A percentile compares a stretch with the other conserved stretches of the same genome.
phyloP scores from a whole-genome alignment of 2,113 vertebrate genomes.

The Acinonyx jubatus region DNA sequence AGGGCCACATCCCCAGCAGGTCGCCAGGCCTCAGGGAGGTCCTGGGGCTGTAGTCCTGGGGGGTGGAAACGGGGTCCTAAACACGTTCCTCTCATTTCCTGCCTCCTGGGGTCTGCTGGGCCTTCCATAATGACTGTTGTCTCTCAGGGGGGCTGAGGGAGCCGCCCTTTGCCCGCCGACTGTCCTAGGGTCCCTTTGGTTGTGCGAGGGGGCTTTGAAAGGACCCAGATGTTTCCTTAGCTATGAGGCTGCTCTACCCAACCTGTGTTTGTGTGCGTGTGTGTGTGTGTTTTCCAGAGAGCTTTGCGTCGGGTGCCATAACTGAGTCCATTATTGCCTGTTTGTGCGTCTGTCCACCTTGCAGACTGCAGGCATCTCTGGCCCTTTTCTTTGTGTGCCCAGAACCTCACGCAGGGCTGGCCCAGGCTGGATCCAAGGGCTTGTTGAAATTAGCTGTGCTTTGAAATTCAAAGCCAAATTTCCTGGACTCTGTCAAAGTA shows the following conservation, averaged over 20 bases:
- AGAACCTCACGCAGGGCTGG: not conserved
- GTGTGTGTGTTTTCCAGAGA: not conserved
- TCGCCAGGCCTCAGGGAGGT: not conserved
- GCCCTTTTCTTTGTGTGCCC: no score
- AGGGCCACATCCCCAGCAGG: not conserved
- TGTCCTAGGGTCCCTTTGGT: not conserved
- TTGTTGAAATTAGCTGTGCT: not conserved
- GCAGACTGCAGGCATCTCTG: not conserved
- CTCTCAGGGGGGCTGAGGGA: not conserved
- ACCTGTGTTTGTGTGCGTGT: not conserved
- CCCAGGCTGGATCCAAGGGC: accelerated
- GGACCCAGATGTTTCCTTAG: not conserved
- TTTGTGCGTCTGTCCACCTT: not conserved
- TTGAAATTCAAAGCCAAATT: not conserved
- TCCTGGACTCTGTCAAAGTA: no score
- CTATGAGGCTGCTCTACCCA: not conserved
- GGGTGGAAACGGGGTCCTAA: not conserved
- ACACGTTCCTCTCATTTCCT: not conserved
- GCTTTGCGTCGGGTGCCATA: accelerated
- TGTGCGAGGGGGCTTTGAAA: no score
- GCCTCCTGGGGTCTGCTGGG: not conserved
- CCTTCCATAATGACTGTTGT: not conserved
- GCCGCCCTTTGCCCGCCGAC: not conserved
- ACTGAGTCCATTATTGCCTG: accelerated
- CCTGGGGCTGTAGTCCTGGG: not conserved